Percentiles rank a stretch among this genome's conserved stretches.
phyloP scores from a whole-genome alignment of 2,888 invertebrate species.

The Trisateles emortualis region DNA sequence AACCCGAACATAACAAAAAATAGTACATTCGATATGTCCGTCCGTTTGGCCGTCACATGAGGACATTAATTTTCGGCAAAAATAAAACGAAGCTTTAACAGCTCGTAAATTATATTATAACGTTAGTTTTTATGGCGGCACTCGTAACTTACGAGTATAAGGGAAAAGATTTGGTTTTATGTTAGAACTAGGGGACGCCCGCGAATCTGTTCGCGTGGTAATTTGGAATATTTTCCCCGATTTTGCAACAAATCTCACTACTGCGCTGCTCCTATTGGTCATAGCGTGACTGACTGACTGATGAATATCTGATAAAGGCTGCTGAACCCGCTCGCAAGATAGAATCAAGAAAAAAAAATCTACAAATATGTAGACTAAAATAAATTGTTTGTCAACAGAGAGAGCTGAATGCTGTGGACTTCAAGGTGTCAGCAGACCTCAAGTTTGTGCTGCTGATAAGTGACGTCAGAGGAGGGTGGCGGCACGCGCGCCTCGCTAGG shows the following conservation, averaged over 20 bases:
- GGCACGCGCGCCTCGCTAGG: conserved; percentile 88
- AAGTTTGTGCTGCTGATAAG: conserved; percentile 92
- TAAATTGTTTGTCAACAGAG: conserved; percentile 83
- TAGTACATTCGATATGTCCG: neutral
- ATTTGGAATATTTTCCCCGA: no score
- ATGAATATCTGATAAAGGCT: no score
- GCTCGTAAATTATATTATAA: conserved; percentile 12
- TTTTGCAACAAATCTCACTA: no score
- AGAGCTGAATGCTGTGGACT: conserved; percentile 92
- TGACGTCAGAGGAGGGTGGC: conserved; percentile 88
- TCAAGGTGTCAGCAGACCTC: conserved; percentile 92
- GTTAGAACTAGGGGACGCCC: no score
- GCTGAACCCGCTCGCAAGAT: no score
- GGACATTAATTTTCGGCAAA: conserved; percentile 13
- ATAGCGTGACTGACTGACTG: no score
- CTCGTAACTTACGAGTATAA: conserved; percentile 8
- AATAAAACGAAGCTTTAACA: conserved; percentile 28
- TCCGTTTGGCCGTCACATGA: neutral
- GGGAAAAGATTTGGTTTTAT: conserved; percentile 1
- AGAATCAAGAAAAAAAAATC: no score
- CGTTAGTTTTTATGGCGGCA: conserved; percentile 13
- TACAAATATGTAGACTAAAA: no score
- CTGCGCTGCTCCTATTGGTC: no score
- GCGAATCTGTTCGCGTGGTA: no score
- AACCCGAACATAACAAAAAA: neutral